Evolutionary conservation across 2,888 invertebrate species (phyloP).

Genomic region (Fragum fragum): DNA sequence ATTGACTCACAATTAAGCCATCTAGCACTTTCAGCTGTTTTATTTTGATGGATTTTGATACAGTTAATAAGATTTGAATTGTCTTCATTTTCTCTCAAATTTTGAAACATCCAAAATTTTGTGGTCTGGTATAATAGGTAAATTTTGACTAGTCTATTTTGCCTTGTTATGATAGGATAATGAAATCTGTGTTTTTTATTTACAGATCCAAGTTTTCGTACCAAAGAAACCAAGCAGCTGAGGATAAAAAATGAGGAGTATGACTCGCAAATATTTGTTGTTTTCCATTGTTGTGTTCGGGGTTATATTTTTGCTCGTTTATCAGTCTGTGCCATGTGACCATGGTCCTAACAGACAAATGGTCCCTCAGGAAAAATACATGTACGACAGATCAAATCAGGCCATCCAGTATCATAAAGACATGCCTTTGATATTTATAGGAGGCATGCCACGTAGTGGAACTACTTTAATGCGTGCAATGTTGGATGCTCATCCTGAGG

Average conservation of each 20-base stretch:
- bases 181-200: too few relatives aligned
- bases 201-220: too few relatives aligned
- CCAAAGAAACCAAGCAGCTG: too few relatives aligned
- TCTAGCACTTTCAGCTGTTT: too few relatives aligned
- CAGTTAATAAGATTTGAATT: too few relatives aligned
- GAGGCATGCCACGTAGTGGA: conserved; percentile 98
- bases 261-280: conserved; percentile 29
- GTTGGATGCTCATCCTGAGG: conserved; percentile 98
- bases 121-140: too few relatives aligned
- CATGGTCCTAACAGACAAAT: conserved; percentile 71
- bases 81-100: too few relatives aligned
- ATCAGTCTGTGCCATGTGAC: conserved; percentile 72
- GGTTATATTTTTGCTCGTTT: conserved; percentile 45
- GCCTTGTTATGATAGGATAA: too few relatives aligned
- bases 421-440: conserved; percentile 91
- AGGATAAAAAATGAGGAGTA: conserved; percentile 20
- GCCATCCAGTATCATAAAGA: conserved; percentile 73
- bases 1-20: too few relatives aligned
- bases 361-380: conserved; percentile 77
- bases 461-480: conserved; percentile 99
- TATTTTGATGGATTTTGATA: too few relatives aligned
- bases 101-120: too few relatives aligned
- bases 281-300: conserved; percentile 19
- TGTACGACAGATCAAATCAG: conserved; percentile 75
- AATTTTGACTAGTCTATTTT: too few relatives aligned